Percentiles rank a stretch among this genome's conserved stretches.
phyloP scores from a whole-genome alignment of 2,888 invertebrate species.

The Zygaena filipendulae region DNA sequence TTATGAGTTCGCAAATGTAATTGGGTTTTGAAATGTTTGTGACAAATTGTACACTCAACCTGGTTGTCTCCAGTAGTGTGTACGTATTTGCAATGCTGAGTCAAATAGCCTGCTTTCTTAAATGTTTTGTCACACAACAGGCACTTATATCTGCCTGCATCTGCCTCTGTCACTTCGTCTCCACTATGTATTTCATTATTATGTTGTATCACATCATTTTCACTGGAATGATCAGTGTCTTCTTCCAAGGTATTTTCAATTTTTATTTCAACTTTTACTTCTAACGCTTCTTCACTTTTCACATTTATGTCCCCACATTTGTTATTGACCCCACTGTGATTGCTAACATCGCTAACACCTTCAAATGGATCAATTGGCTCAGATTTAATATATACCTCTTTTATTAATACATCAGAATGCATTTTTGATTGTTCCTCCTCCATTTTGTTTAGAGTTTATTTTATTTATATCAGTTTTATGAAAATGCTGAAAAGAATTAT shows the following conservation, averaged over 20 bases:
- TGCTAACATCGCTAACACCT: too few relatives aligned
- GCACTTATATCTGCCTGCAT: conserved; percentile 10
- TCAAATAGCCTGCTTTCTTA: conserved; percentile 23
- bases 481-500: too few relatives aligned
- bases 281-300: background rate
- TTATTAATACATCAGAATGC: too few relatives aligned
- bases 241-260: background rate
- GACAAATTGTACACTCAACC: conserved; percentile 24
- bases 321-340: too few relatives aligned
- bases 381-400: too few relatives aligned
- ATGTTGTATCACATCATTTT: background rate
- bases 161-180: background rate
- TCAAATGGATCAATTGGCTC: too few relatives aligned
- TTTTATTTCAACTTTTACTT: background rate
- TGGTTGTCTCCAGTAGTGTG: conserved; percentile 20
- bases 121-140: conserved; percentile 21
- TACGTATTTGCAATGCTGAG: conserved; percentile 22
- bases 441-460: too few relatives aligned
- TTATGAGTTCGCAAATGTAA: conserved; percentile 24
- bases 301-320: too few relatives aligned
- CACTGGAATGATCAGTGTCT: background rate
- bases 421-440: too few relatives aligned
- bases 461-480: too few relatives aligned
- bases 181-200: background rate
- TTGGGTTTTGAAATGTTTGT: conserved; percentile 23